Conservation (phyloP, 2,797 vertebrate genomes). For the Eutrigla gurnardus region DNA sequence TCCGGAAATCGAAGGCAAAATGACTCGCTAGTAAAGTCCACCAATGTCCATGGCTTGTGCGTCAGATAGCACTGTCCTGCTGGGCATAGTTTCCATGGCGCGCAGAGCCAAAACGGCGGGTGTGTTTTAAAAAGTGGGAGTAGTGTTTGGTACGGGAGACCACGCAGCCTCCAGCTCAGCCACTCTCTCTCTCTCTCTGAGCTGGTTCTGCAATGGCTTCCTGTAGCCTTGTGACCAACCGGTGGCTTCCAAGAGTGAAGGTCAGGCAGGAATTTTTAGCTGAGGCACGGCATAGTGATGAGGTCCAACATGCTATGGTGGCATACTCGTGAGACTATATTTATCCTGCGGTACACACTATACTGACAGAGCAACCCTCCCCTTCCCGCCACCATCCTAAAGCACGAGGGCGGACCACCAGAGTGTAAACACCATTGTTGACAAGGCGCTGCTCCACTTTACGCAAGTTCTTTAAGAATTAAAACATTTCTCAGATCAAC, state of each 20-base stretch:
- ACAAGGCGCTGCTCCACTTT: conserved; percentile 12
- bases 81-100: conserved; percentile 71
- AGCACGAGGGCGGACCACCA: conserved; percentile 65
- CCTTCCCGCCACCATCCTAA: conserved; percentile 77
- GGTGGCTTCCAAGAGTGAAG: conserved; percentile 88
- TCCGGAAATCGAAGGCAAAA: conserved; percentile 53
- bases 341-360: conserved; percentile 93
- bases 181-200: conserved; percentile 23
- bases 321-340: conserved; percentile 91
- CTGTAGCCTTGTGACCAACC: conserved; percentile 82
- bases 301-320: conserved; percentile 87
- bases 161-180: conserved; percentile 41
- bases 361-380: conserved; percentile 90
- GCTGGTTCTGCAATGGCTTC: conserved; percentile 63
- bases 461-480: not conserved
- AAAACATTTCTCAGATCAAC: not conserved
- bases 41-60: conserved; percentile 58
- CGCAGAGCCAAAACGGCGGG: conserved; percentile 46
- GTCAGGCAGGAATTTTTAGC: conserved; percentile 94
- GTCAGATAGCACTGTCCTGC: conserved; percentile 54
- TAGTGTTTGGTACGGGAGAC: conserved; percentile 60
- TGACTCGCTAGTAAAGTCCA: conserved; percentile 58
- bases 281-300: conserved; percentile 87
- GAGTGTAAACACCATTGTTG: conserved; percentile 67
- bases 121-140: conserved; percentile 68